These are phyloP conservation scores for Metallyticus violacea DNA, from an alignment of 2,888 invertebrate species.

Conservation along the genomic window DNA sequence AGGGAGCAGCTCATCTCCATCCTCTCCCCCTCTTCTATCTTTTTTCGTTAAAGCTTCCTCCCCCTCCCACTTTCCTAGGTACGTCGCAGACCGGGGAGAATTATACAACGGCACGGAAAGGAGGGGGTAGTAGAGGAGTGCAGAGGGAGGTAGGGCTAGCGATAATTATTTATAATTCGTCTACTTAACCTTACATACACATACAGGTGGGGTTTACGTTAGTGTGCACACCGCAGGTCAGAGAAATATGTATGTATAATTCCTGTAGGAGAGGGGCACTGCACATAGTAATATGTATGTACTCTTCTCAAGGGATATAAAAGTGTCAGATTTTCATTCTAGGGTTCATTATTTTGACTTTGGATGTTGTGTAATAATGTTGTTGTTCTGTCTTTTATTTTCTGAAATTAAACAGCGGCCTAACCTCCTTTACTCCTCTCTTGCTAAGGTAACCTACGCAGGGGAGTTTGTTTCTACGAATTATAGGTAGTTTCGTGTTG, in stretches of 20 bases:
- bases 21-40: background rate
- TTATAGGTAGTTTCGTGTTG: background rate
- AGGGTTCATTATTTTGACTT: conserved; percentile 17
- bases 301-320: conserved; percentile 7
- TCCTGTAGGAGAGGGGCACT: background rate
- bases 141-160: background rate
- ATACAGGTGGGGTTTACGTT: background rate
- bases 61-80: background rate
- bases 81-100: conserved; percentile 12
- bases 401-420: background rate
- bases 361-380: background rate
- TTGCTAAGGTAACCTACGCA: background rate
- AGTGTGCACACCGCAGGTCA: background rate
- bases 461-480: background rate
- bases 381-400: background rate
- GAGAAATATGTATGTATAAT: conserved; percentile 2
- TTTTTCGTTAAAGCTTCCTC: background rate
- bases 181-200: conserved; percentile 10
- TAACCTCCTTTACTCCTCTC: background rate
- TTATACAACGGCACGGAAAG: background rate
- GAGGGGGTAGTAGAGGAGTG: no score
- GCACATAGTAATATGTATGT: background rate
- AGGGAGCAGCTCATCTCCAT: background rate
- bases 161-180: conserved; percentile 19
- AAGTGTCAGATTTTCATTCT: conserved; percentile 19